Evolutionary conservation across 1,140 invertebrate genomes (phyloP).

Genomic region (Conus betulinus): DNA sequence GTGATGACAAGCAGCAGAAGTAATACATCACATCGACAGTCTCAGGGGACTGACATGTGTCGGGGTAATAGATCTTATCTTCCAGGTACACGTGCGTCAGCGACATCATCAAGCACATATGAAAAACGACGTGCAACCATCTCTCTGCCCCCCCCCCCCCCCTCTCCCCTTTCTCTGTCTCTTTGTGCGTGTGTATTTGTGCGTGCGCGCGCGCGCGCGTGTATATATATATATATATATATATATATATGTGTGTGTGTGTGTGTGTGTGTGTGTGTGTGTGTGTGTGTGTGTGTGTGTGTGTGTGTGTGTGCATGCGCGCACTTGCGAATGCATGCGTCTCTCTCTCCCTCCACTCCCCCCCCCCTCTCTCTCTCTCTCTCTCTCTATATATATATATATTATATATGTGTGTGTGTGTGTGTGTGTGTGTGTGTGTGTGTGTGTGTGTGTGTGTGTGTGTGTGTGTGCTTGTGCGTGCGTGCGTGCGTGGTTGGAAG

Average conservation of each 20-base stretch:
- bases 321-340: not conserved
- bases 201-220: not conserved
- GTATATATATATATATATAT: not conserved
- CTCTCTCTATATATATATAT: too few species aligned
- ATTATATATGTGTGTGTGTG: too few species aligned
- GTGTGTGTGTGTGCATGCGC: constrained; percentile 6
- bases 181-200: not conserved
- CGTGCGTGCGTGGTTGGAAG: too few species aligned
- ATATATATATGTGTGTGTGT: not conserved
- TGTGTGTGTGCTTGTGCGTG: too few species aligned
- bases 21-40: too few species aligned
- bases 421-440: too few species aligned
- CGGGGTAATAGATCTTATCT: not conserved
- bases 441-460: too few species aligned
- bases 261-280: not conserved
- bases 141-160: not conserved
- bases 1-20: not conserved
- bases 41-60: not conserved
- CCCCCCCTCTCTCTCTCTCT: too few species aligned
- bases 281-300: not conserved
- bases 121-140: not conserved
- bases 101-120: too few species aligned
- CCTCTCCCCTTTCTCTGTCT: not conserved
- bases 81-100: too few species aligned
- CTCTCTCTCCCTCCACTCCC: too few species aligned